phyloP scores from a whole-genome alignment of 2,888 invertebrate species.

The Osedax frankpressi region DNA sequence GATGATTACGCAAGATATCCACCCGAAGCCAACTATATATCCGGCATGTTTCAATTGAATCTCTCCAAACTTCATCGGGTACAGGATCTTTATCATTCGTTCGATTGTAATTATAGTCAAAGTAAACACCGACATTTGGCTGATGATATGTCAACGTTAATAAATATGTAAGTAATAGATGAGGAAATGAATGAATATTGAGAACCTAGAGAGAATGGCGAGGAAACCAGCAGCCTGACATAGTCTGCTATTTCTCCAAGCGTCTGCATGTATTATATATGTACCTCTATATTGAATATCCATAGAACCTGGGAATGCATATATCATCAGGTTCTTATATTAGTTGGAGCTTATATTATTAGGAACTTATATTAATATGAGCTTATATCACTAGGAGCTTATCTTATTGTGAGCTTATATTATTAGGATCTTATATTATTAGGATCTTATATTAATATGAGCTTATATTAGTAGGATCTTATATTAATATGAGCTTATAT shows the following conservation, averaged over 20 bases:
- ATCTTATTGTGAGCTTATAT: no score
- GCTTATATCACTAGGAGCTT: no score
- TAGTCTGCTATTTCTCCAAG: slow-evolving; percentile 36
- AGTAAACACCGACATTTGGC: slow-evolving; percentile 47
- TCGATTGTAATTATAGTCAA: slow-evolving; percentile 47
- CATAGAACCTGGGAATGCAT: slow-evolving; percentile 7
- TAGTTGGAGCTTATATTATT: no score
- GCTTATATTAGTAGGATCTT: no score
- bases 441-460: no score
- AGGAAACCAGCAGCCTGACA: slow-evolving; percentile 41
- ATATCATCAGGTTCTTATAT: no score
- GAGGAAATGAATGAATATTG: neutral
- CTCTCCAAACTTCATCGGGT: slow-evolving; percentile 35
- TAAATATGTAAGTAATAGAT: no score
- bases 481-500: no score
- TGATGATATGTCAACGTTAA: slow-evolving; percentile 23
- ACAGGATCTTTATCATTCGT: slow-evolving; percentile 43
- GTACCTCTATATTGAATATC: slow-evolving; percentile 34
- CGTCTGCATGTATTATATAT: slow-evolving; percentile 41
- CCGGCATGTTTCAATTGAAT: slow-evolving; percentile 35
- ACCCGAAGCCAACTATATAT: slow-evolving; percentile 33
- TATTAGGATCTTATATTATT: no score
- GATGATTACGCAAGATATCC: slow-evolving; percentile 34
- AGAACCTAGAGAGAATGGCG: slow-evolving; percentile 35
- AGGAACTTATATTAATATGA: no score